Base-by-base conservation (phyloP, 2,113 vertebrate species). In the Pogonocichla stellata region DNA sequence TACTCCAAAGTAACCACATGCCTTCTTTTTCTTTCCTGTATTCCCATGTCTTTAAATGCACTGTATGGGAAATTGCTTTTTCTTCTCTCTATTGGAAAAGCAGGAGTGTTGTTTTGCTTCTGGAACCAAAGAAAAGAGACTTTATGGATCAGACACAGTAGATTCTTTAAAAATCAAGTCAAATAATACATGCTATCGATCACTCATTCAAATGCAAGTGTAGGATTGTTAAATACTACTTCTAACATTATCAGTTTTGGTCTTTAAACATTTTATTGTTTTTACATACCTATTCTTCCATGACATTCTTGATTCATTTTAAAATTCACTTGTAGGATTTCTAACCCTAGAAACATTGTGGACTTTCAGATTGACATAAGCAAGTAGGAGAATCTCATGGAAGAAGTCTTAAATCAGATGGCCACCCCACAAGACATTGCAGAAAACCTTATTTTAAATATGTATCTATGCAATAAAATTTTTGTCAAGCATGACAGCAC, bases 371-470 rank as follows among this genome's bases (percentile, higher is more conserved):
- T 36, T 57, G 47, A 24, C 9, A 5, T 23, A 36, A 85, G 28
- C 14, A 81, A 71, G 9, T 2, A 57, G 11, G 8, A 67, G 31
- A 72, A 48, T 36, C 60, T 56, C 13, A 48, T 42, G 28, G 61
- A 81, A 64, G 19, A 50, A 15, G 2, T 67, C 56, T 60, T 54
- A 84, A 73, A 62, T 56, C 64, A 80, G 50, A 78, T 5, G 3
- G 11, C 19, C 66, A 28, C 19, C 3, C 5, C 5, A 51, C 0
- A 0, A n/a, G 43, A 57, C 9, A 40, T 1, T 19, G 20, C 26
- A 58, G 14, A 58, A 80, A 86, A 34, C 6, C 33, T 50, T 48
- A 36, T 12, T 84, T 25, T 54, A 40, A 74, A 18, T 9, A 26
- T 6, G 19, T 45, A 24, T 31, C 16, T 36, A 19, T 5, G 14